These are phyloP conservation scores for Cotesia vestalis DNA, from an alignment of 1,140 invertebrate species.

Conservation along the genomic window DNA sequence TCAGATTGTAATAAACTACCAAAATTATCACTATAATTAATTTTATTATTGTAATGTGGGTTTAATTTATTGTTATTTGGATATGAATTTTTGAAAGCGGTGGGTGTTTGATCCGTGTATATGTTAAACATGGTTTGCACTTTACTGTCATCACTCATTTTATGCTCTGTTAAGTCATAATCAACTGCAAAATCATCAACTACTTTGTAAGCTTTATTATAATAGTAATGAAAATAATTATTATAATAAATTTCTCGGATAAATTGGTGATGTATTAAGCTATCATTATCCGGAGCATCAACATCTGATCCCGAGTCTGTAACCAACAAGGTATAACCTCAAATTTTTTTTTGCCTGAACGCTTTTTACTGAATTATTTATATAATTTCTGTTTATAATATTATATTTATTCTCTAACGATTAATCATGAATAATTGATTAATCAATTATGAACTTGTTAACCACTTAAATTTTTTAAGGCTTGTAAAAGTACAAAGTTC, in stretches of 20 bases:
- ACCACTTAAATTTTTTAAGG: too few species aligned
- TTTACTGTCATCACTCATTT: background rate
- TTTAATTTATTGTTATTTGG: too few species aligned
- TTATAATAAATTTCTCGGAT: too few species aligned
- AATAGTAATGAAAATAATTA: too few species aligned
- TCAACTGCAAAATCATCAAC: slow-evolving; percentile 6
- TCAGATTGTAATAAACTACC: background rate
- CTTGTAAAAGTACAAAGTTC: too few species aligned
- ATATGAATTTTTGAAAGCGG: background rate
- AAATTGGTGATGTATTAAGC: slow-evolving; percentile 12
- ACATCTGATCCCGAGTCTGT: slow-evolving; percentile 36
- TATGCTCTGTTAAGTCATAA: background rate
- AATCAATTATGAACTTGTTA: too few species aligned
- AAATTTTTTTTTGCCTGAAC: background rate
- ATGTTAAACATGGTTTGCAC: background rate
- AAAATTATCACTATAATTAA: too few species aligned
- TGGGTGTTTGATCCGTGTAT: background rate
- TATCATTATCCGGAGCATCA: slow-evolving; percentile 2
- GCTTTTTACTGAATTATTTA: background rate
- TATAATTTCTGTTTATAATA: background rate
- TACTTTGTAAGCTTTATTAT: background rate
- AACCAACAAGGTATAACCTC: slow-evolving; percentile 36
- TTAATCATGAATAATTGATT: too few species aligned
- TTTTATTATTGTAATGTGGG: too few species aligned
- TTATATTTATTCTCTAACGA: background rate